Conservation (phyloP, 2,797 vertebrate genomes). For the Gila robusta region DNA sequence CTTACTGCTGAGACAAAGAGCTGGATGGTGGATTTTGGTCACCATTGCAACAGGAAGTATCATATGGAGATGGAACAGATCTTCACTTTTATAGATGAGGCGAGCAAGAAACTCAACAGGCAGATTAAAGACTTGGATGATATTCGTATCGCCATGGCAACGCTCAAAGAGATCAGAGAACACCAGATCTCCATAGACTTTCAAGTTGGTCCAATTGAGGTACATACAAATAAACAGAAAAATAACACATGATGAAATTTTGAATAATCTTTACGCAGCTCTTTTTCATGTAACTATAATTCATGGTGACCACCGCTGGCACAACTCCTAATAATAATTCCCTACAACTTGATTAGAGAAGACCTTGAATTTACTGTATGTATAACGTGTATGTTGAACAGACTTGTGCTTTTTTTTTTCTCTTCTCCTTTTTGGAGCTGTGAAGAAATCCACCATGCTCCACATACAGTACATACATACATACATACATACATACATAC, state of each 20-base stretch:
- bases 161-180: conserved; percentile 92
- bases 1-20: conserved; percentile 89
- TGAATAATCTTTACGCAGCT: background rate
- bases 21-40: conserved; percentile 89
- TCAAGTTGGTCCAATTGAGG: conserved; percentile 92
- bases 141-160: conserved; percentile 89
- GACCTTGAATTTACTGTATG: background rate
- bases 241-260: background rate
- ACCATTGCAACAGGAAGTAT: conserved; percentile 90
- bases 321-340: background rate
- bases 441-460: background rate
- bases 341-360: background rate
- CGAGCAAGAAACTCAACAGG: conserved; percentile 89
- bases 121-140: conserved; percentile 93
- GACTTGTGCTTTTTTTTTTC: background rate
- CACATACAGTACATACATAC: no score
- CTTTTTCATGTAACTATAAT: background rate
- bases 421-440: background rate
- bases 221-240: conserved; percentile 67
- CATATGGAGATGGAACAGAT: conserved; percentile 90
- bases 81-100: conserved; percentile 89
- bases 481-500: no score
- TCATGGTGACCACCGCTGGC: background rate
- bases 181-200: conserved; percentile 89
- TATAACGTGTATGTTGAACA: background rate